Base-by-base conservation (phyloP, 2,113 vertebrate species). In the Vanacampus margaritifer region DNA sequence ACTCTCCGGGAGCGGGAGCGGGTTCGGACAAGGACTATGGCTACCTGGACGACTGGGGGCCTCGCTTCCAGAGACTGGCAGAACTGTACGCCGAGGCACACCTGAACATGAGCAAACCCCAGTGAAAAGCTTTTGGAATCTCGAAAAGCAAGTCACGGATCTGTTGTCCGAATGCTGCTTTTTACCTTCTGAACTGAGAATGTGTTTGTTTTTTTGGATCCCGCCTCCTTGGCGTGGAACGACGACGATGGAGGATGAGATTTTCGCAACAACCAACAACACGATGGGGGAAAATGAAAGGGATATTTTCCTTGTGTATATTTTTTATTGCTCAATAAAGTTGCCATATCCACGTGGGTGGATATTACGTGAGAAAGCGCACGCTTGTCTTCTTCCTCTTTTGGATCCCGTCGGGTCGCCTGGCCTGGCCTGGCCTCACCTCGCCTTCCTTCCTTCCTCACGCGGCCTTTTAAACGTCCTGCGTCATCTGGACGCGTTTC, bases 261-360 rank as follows among this genome's bases (percentile, higher is more conserved):
- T 93, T 93, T 93, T 89, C 75, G 90, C 78, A 79, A 71, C 75
- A 84, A 89, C 86, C 84, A 90, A 89, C 68, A 86, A 83, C 79
- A 80, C 76, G 86, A 80, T 83, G 76, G 79, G 78, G 68, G 79
- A 89, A 85, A 91, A 90, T 91, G 82, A 88, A 88, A 86, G 90
- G 77, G 68, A 85, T 93, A 91, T 93, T 95, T 95, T 95, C 94
- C 93, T 92, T 94, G 90, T 96, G 94, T 96, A 94, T 95, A 94
- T 95, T 98, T 99, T 95, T 95, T 91, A 94, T 94, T 93, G 91
- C 90, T 94, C 88, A 95, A 94, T 97, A 93, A 97, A 98, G 88
- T 95, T 90, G 79, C 84, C 92, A 92, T 88, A 94, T 93, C 91
- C 86, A 80, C 91, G 92, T 89, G 92, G 88, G 82, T 92, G 93